Percentiles rank a stretch among this genome's conserved stretches.
Evolutionary conservation across 2,113 vertebrate genomes (phyloP).

Genomic region (Platanista minor): DNA sequence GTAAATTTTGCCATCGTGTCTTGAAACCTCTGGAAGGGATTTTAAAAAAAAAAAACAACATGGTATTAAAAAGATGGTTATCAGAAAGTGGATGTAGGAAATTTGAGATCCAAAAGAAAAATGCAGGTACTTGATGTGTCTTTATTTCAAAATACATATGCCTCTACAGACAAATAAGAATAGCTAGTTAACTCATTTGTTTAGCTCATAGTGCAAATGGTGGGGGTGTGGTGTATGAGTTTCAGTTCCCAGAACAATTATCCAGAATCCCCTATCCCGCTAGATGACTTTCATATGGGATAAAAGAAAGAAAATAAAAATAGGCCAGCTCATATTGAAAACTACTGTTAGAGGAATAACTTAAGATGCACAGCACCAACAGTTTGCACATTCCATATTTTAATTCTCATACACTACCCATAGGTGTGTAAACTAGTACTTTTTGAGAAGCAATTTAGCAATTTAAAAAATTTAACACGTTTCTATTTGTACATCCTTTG

Average conservation of each 20-base stretch:
- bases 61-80: neutral
- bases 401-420: neutral
- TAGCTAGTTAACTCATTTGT: conserved; percentile 1
- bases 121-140: neutral
- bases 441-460: neutral
- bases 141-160: neutral
- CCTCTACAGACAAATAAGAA: neutral
- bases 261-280: neutral
- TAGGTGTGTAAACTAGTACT: neutral
- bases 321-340: neutral
- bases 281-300: neutral
- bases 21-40: neutral
- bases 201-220: neutral
- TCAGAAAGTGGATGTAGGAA: neutral
- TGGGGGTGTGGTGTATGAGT: neutral
- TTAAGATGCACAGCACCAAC: neutral
- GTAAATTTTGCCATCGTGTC: neutral
- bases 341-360: neutral
- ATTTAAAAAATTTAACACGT: neutral
- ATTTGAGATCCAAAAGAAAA: conserved; percentile 3
- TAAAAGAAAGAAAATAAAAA: conserved; percentile 9
- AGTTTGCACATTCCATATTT: neutral
- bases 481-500: neutral
- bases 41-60: neutral
- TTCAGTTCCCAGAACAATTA: neutral